Evolutionary conservation across 2,888 invertebrate genomes (phyloP).

Genomic region (Taenaris catops): DNA sequence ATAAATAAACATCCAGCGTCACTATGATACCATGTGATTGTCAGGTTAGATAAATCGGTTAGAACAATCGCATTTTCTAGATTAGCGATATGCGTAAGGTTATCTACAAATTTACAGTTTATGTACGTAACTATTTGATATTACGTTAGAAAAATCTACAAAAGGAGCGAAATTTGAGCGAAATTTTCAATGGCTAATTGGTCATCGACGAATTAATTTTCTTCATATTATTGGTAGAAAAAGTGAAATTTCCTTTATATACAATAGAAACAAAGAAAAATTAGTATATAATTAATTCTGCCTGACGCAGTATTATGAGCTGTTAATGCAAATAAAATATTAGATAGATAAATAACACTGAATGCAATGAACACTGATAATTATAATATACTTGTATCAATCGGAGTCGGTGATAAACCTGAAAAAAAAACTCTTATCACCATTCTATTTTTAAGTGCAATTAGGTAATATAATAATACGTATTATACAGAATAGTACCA

Average conservation of each 20-base stretch:
- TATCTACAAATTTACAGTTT: constrained; percentile 9
- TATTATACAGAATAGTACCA: no score
- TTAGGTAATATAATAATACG: no score
- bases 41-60: constrained; percentile 10
- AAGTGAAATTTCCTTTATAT: no score
- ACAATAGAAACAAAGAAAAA: no score
- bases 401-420: constrained; percentile 67
- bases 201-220: no score
- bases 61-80: constrained; percentile 4
- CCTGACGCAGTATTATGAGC: constrained; percentile 7
- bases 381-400: constrained; percentile 63
- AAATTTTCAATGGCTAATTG: no score
- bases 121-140: no score
- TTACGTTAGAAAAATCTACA: no score
- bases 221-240: no score
- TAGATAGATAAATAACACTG: constrained; percentile 13
- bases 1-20: constrained; percentile 3
- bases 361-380: constrained; percentile 33
- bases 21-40: constrained; percentile 6
- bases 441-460: constrained; percentile 2
- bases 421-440: constrained; percentile 40
- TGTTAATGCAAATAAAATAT: constrained; percentile 9
- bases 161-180: no score
- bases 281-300: no score
- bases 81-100: constrained; percentile 4